Base-by-base conservation (phyloP, 2,888 invertebrate species). In the Callyntrura sp. region DNA sequence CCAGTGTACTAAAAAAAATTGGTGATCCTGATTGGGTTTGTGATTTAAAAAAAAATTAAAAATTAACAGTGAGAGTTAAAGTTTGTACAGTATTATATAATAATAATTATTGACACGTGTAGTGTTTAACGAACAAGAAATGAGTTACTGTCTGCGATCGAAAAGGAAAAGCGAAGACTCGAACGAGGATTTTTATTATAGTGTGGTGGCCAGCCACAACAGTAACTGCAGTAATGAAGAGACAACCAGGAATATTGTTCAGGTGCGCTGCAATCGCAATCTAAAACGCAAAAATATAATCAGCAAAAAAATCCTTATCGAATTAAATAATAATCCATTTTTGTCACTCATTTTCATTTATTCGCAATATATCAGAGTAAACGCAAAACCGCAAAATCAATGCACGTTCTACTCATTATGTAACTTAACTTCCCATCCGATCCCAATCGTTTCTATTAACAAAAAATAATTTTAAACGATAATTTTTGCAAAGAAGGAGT, bases 131-230 rank as follows among this genome's bases (percentile, higher is more conserved):
- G 35, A 35, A 35, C 35, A 35, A 35, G 35, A 12, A n/a, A 85
- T 85, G 85, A 85, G 76, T 17, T 85, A 55, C 43, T 92, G 92
- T 51, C 90, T 92, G 43, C 86, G 91, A 11, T 92, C 92, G 3
- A 90, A 90, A 60, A 60, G 90, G 51, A 91, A 85, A 55, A 73
- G 85, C 17, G 91, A 20, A 1, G 51, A 91, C 17, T 91, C 91
- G 0, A 82, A 51, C 6, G 92, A 92, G 35, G 92, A 91, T 51
- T 82, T 90, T 45, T 91, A 35, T 6, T 35, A 91, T 60, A 88
- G 92, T n/a, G 84, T 85, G 20, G 78, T 79, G 5, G 48, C 20
- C 83, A 35, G 17, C 51, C 76, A 82, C 8, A 73, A 65, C n/a
- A 9, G 20, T 3, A n/a, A 60, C 60, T 0, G 76, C 48, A 45